These are phyloP conservation scores for Oreocharis arfaki DNA, from an alignment of 2,113 vertebrate species.

Conservation along the genomic window DNA sequence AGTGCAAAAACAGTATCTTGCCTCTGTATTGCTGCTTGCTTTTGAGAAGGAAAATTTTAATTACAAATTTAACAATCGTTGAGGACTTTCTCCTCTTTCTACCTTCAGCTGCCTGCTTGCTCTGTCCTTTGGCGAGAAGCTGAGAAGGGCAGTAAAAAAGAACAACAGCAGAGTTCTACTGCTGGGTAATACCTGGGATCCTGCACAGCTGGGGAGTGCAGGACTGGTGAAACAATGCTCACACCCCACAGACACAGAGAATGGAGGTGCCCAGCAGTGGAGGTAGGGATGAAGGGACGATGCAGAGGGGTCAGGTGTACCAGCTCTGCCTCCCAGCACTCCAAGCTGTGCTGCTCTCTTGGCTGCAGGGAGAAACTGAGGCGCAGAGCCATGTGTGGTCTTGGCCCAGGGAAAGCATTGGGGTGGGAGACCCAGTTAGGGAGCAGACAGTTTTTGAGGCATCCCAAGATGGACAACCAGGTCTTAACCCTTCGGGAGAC, in stretches of 20 bases:
- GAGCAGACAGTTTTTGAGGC: not conserved
- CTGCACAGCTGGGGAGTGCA: not conserved
- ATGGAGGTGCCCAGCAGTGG: not conserved
- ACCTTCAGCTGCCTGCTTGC: not conserved
- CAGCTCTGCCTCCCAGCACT: not conserved
- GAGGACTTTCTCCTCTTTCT: not conserved
- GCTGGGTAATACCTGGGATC: not conserved
- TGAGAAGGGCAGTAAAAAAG: not conserved
- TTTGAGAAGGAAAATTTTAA: not conserved
- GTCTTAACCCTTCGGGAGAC: not conserved
- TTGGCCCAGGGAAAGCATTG: not conserved
- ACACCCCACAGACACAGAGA: not conserved
- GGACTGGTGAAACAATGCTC: not conserved
- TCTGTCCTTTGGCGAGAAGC: not conserved
- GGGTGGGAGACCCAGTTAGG: not conserved
- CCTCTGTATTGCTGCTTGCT: not conserved
- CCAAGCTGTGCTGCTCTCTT: not conserved
- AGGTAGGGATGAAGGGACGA: not conserved
- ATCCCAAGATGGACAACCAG: not conserved
- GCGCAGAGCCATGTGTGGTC: accelerated
- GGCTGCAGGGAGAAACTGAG: not conserved
- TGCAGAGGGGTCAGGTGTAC: not conserved
- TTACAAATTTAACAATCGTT: not conserved
- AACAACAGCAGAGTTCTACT: not conserved
- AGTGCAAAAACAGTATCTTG: not conserved